phyloP scores from a whole-genome alignment of 2,113 vertebrate species.

The Phyllostomus discolor region DNA sequence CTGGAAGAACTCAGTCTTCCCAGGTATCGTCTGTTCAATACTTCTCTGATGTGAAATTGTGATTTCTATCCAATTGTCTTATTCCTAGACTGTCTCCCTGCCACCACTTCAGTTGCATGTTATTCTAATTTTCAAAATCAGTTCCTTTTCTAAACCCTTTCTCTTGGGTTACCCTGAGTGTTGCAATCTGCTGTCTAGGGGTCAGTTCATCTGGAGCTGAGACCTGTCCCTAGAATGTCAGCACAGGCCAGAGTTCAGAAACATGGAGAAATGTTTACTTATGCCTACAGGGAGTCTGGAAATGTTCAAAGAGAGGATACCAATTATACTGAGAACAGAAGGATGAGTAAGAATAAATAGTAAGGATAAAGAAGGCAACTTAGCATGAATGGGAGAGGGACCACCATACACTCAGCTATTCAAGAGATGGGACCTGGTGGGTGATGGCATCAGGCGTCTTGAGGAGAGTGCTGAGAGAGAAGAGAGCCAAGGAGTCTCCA shows the following conservation, averaged over 20 bases:
- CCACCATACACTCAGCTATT: not conserved
- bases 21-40: not conserved
- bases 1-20: not conserved
- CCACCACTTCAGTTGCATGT: not conserved
- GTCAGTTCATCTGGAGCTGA: not conserved
- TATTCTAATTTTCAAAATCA: not conserved
- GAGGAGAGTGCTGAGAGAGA: not conserved
- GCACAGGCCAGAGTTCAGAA: not conserved
- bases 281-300: not conserved
- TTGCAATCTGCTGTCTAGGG: not conserved
- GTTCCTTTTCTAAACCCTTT: not conserved
- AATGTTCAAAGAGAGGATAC: not conserved
- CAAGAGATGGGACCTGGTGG: not conserved
- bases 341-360: too few species aligned
- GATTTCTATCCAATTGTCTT: not conserved
- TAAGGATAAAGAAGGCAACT: not conserved
- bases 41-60: not conserved
- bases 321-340: not conserved
- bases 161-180: not conserved
- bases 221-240: not conserved
- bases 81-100: not conserved
- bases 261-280: not conserved
- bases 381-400: not conserved
- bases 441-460: not conserved
- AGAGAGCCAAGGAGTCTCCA: not conserved